Percentiles rank a stretch among this genome's conserved stretches.
These are phyloP conservation scores for Sarotherodon lohbergeri DNA, from an alignment of 2,113 vertebrate species.

Conservation along the genomic window DNA sequence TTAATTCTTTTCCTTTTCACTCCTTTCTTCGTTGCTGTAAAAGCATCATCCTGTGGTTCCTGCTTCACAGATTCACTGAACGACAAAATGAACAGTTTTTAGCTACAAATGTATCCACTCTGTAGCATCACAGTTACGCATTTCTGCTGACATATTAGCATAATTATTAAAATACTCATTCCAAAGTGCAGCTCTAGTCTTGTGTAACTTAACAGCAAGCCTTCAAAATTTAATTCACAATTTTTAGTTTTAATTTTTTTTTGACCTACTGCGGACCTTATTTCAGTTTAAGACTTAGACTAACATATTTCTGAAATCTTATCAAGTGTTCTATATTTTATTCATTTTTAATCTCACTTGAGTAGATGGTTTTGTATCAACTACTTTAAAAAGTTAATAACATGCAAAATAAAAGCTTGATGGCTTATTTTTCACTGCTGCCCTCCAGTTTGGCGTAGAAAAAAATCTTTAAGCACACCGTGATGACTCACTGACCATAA, in stretches of 20 bases:
- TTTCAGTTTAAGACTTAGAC: background rate
- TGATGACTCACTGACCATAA: slow-evolving; percentile 50
- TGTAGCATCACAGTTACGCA: background rate
- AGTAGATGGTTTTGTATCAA: background rate
- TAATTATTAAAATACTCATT: background rate
- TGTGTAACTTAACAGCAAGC: background rate
- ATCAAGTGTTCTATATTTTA: background rate
- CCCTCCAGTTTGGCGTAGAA: background rate
- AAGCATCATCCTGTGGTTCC: slow-evolving; percentile 47
- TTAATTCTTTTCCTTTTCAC: slow-evolving; percentile 65
- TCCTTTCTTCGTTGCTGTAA: slow-evolving; percentile 40
- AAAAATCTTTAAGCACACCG: background rate
- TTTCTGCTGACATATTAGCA: background rate
- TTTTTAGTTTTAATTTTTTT: background rate
- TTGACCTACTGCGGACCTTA: background rate
- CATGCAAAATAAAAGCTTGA: background rate
- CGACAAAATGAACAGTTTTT: background rate
- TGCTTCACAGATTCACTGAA: slow-evolving; percentile 33
- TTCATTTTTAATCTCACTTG: background rate
- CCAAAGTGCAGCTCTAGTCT: background rate
- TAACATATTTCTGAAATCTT: background rate
- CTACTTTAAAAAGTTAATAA: background rate
- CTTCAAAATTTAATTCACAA: background rate
- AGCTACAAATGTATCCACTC: background rate
- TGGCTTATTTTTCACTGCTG: background rate